Evolutionary conservation across 2,888 invertebrate species (phyloP), one percentile per base, ranked within the genome.

Genomic region (Trichacis sp.): DNA sequence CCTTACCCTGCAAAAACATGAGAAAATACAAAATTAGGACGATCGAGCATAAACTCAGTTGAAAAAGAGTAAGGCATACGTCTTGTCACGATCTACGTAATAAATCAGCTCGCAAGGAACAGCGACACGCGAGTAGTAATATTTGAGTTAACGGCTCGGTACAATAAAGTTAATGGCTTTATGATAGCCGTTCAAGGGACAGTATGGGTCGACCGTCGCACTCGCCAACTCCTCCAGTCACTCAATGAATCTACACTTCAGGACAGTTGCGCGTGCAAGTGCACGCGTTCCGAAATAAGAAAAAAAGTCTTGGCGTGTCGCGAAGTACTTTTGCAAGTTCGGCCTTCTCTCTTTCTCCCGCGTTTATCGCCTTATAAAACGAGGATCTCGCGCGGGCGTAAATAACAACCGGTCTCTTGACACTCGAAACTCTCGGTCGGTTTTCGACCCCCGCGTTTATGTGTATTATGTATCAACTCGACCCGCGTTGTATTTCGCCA

Each of bases 91-190:
- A 77, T 77, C 73, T 77, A 36, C 45, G 74, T 69, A 73, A 82
- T 82, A 82, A 84, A 83, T 82, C 82, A 83, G 73, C 68, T 56
- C 65, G 68, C 72, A 70, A 75, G 77, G 73, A 69, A 68, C 75
- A 74, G 79, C 80, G 83, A 82, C 82, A 83, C 82, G 82, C 77
- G 78, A 82, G 80, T 81, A 81, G 81, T 82, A 81, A 83, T 82
- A 82, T 80, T 82, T 81, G 79, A 82, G 80, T 83, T 82, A 83
- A 83, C 82, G 78, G 80, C 80, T 77, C 74, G 72, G 78, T 79
- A 80, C 80, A 83, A 83, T 83, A 84, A 83, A 84, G 78, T 83
- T 84, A 84, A 84, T 83, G 77, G 83, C 80, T 83, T 83, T 78
- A 81, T 78, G 80, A 82, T 81, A 80, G 80, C 77, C 74, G 72